These are phyloP conservation scores for Phaetusa simplex DNA, from an alignment of 2,113 vertebrate genomes.

Conservation along the genomic window DNA sequence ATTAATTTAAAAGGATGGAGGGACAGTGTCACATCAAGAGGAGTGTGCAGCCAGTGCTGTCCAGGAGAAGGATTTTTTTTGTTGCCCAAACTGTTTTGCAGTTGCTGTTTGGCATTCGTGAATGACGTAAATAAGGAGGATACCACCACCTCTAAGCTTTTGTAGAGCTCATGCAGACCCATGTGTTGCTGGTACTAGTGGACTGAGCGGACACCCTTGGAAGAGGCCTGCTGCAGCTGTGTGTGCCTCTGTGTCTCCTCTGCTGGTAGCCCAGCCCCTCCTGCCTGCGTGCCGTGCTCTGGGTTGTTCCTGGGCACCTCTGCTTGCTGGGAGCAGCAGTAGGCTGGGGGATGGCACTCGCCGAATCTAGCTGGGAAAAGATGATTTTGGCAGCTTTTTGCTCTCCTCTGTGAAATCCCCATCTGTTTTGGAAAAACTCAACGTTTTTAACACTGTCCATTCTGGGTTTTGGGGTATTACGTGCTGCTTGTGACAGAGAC, in stretches of 20 bases:
- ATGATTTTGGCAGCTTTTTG: background rate
- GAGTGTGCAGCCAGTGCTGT: background rate
- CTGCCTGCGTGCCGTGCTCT: rapidly evolving
- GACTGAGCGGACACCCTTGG: background rate
- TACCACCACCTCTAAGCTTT: background rate
- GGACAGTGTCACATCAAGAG: background rate
- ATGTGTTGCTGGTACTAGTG: background rate
- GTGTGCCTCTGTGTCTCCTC: background rate
- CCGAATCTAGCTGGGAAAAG: background rate
- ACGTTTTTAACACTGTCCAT: background rate
- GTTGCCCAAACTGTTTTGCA: background rate
- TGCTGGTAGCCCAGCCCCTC: background rate
- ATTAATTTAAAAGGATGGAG: background rate
- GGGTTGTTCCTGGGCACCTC: background rate
- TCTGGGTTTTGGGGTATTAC: background rate
- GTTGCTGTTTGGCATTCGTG: background rate
- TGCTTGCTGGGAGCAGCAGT: background rate
- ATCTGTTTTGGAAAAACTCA: background rate
- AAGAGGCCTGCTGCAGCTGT: background rate
- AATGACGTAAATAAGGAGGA: background rate
- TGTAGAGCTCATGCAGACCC: background rate
- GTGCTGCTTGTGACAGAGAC: background rate
- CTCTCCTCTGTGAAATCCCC: background rate
- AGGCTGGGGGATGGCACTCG: no score
- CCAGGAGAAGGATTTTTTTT: background rate